Base-by-base conservation (phyloP, 2,797 vertebrate genomes). In the Poliocrania exsul region DNA sequence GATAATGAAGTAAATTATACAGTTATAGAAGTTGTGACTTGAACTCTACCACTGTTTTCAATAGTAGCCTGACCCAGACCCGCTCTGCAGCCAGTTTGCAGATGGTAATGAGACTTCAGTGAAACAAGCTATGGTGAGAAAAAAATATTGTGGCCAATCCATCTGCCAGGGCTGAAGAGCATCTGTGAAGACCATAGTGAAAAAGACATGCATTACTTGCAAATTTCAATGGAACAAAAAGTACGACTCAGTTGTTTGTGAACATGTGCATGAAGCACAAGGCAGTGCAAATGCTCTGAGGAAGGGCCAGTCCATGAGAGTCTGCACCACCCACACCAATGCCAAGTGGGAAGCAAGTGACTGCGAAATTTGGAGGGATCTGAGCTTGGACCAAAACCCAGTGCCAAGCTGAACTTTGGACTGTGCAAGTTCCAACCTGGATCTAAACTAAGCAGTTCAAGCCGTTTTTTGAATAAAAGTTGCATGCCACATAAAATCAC, bases 401-500 rank as follows among this genome's bases (percentile, higher is more conserved):
- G 18, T 25, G 23, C 33, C 75, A 92, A 47, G 29, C 31, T 87
- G 77, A 77, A 75, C 51, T 90, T 81, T 49, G 46, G 44, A 81
- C 66, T 75, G n/a, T 91, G 69, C 2, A 4, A 31, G 28, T 94
- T 83, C 31, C 50, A 81, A 44, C 49, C 33, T 70, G 16, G 47
- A 54, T 40, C 46, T 61, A 28, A 81, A n/a, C 7, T 56, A 79
- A 90, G 79, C 31, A 61, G 23, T 35, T 86, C 61, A 81, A 90
- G 16, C 6, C 23, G 10, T 77, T 78, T 91, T 74, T 66, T 70
- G 37, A 47, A 31, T 81, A 13, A 61, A 16, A 51, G 7, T 56
- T 69, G 11, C 40, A 42, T 0, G 2, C 23, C 11, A 4, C 31
- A 54, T 60, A 64, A 64, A 82, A 81, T 80, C 0, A 0, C 31